Evolutionary conservation across 2,797 vertebrate genomes (phyloP).

Genomic region (Gallinago nigripennis): DNA sequence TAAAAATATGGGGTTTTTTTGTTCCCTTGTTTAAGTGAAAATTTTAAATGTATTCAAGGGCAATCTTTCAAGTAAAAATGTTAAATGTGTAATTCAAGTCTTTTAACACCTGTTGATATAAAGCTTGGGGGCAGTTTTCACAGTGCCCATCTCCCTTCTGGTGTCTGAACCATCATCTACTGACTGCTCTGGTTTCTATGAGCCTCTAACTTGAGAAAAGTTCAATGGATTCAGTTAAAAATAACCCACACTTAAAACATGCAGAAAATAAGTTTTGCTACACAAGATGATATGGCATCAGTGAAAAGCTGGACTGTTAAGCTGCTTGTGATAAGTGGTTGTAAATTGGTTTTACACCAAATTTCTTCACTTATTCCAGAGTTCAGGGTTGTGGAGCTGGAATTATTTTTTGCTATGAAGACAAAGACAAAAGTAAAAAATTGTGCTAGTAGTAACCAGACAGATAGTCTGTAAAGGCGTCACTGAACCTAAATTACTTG

Average conservation of each 20-base stretch:
- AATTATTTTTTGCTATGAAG: not conserved
- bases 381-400: not conserved
- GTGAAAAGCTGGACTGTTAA: not conserved
- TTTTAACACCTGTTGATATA: not conserved
- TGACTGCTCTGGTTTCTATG: not conserved
- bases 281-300: not conserved
- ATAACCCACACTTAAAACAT: not conserved
- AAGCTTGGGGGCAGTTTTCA: not conserved
- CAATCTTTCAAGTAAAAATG: not conserved
- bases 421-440: not conserved
- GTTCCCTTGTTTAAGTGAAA: not conserved
- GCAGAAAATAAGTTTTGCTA: not conserved
- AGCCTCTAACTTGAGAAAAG: not conserved
- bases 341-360: not conserved
- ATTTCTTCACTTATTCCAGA: not conserved
- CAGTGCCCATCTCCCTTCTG: not conserved
- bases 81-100: not conserved
- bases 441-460: not conserved
- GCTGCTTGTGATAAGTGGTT: not conserved
- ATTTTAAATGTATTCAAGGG: not conserved
- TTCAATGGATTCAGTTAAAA: not conserved
- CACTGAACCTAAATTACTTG: not conserved
- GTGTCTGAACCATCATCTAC: not conserved
- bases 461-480: not conserved
- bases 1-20: not conserved